phyloP scores from a whole-genome alignment of 2,888 invertebrate species.

The Meteorus colon region DNA sequence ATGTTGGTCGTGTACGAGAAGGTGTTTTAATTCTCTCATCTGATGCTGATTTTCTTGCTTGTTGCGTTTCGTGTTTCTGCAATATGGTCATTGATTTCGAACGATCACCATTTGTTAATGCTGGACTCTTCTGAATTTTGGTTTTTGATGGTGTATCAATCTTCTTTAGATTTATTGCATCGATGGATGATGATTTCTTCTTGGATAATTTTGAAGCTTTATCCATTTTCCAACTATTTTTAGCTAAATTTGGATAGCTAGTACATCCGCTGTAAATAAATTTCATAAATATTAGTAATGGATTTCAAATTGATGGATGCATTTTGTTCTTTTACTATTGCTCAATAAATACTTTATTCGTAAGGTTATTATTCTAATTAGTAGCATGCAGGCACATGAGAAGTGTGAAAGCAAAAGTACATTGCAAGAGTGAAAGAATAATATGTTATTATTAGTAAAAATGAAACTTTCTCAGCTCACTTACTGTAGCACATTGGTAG shows the following conservation, averaged over 20 bases:
- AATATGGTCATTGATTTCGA: constrained; percentile 55
- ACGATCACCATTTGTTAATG: constrained; percentile 41
- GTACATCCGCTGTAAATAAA: constrained; percentile 35
- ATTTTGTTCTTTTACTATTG: too few species aligned
- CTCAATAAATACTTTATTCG: background rate
- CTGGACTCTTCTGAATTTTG: background rate
- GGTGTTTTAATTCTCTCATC: constrained; percentile 61
- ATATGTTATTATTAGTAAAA: background rate
- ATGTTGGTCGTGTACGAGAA: constrained; percentile 51
- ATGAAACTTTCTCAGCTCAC: constrained; percentile 46
- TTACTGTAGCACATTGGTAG: constrained; percentile 58
- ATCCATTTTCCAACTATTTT: constrained; percentile 24
- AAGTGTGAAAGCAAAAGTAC: background rate
- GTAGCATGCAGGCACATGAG: background rate
- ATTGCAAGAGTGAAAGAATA: background rate
- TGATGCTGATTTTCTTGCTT: constrained; percentile 46
- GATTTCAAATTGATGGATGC: background rate
- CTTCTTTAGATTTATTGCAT: constrained; percentile 25
- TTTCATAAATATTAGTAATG: background rate
- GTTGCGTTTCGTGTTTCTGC: constrained; percentile 50
- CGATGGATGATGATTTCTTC: constrained; percentile 25
- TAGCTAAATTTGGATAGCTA: constrained; percentile 40
- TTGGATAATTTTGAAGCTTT: constrained; percentile 31
- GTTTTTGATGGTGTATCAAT: background rate
- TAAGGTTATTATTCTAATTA: background rate